Conservation (phyloP, 2,888 invertebrate species). For the Sarcophaga subvicina region DNA sequence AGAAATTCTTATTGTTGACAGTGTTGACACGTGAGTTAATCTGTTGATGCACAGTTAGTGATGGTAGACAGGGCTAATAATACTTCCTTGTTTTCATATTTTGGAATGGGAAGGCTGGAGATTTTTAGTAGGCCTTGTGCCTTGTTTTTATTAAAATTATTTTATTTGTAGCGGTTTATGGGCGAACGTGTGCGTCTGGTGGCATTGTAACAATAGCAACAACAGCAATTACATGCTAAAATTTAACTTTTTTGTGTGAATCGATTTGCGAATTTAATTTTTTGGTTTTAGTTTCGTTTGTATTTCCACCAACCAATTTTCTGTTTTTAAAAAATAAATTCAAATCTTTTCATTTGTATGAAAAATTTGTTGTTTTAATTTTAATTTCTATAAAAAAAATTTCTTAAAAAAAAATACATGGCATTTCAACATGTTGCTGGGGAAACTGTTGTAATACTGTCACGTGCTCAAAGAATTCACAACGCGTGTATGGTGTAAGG, state of each 20-base stretch:
- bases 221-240: constrained; percentile 37
- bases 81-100: not conserved
- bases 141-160: constrained; percentile 15
- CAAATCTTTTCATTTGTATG: not conserved
- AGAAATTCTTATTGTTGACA: constrained; percentile 2
- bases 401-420: not conserved
- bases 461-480: constrained; percentile 56
- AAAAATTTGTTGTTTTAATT: constrained; percentile 59
- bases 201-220: constrained; percentile 12
- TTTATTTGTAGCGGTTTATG: constrained; percentile 3
- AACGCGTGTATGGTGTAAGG: constrained; percentile 42
- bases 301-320: constrained; percentile 28
- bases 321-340: constrained; percentile 35
- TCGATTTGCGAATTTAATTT: not conserved
- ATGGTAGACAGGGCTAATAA: constrained; percentile 36
- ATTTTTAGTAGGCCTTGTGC: constrained; percentile 19
- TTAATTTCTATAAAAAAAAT: constrained; percentile 9
- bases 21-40: constrained; percentile 68
- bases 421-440: constrained; percentile 63
- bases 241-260: constrained; percentile 59
- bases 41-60: constrained; percentile 56
- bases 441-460: constrained; percentile 58
- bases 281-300: constrained; percentile 5
- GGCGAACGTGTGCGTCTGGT: not conserved
- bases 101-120: not conserved